A percentile compares a stretch with the other conserved stretches of the same genome.
Evolutionary conservation across 2,888 invertebrate genomes (phyloP).

Genomic region (Metalampra italica): DNA sequence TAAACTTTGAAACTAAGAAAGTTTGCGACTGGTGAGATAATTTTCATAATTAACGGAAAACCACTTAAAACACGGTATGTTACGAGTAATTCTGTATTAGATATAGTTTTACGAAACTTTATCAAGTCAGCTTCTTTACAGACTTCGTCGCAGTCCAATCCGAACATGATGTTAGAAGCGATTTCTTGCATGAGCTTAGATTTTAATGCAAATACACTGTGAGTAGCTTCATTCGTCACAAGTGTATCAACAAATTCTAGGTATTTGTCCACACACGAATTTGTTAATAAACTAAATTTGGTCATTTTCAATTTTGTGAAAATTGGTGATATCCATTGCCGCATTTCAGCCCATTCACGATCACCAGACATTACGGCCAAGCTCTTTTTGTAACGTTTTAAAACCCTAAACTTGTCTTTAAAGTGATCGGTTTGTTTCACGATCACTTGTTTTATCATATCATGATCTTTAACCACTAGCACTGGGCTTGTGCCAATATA

Average conservation of each 20-base stretch:
- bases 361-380: not conserved
- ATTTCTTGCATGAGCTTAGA: too few relatives aligned
- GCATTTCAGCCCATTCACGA: not conserved
- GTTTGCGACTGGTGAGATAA: too few relatives aligned
- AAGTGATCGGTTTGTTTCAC: not conserved
- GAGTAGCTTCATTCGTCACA: not conserved
- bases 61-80: too few relatives aligned
- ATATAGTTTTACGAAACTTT: too few relatives aligned
- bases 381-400: not conserved
- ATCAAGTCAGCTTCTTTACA: too few relatives aligned
- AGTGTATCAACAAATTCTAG: not conserved
- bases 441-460: constrained; percentile 1
- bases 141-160: too few relatives aligned
- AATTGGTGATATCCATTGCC: not conserved
- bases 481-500: not conserved
- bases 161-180: too few relatives aligned
- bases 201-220: too few relatives aligned
- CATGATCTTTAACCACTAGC: constrained; percentile 1
- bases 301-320: not conserved
- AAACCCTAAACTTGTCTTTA: not conserved
- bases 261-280: not conserved
- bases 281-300: not conserved
- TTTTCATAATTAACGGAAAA: too few relatives aligned
- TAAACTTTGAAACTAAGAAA: not conserved
- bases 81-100: too few relatives aligned